These are phyloP conservation scores for Gallinago stenura DNA, from an alignment of 2,797 vertebrate genomes.

Conservation along the genomic window DNA sequence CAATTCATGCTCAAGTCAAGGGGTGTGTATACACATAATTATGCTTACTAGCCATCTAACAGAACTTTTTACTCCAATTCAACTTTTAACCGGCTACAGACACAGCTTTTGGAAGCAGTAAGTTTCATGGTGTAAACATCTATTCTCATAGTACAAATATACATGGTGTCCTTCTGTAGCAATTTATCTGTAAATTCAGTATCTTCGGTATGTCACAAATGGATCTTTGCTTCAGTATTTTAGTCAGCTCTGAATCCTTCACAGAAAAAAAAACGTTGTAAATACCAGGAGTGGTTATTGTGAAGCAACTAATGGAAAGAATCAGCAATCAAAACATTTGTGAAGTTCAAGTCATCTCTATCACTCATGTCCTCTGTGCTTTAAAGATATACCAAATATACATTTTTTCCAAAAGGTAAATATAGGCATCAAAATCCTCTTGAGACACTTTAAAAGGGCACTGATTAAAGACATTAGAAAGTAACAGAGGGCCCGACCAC, in stretches of 20 bases:
- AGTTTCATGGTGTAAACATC: not conserved
- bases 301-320: not conserved
- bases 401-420: not conserved
- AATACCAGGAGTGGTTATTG: not conserved
- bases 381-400: not conserved
- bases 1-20: not conserved
- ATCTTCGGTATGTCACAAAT: not conserved
- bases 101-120: not conserved
- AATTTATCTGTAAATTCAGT: not conserved
- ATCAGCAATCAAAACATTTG: not conserved
- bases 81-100: not conserved
- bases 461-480: not conserved
- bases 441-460: not conserved
- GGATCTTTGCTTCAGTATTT: not conserved
- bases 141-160: not conserved
- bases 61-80: not conserved
- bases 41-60: not conserved
- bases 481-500: not conserved
- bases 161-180: not conserved
- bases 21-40: not conserved
- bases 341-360: not conserved
- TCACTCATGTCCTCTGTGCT: not conserved
- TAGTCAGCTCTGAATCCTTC: not conserved
- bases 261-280: not conserved
- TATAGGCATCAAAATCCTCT: not conserved